A percentile compares a stretch with the other conserved stretches of the same genome.
Conservation (phyloP, 1,140 invertebrate genomes). For the Drosophila sturtevanti region DNA sequence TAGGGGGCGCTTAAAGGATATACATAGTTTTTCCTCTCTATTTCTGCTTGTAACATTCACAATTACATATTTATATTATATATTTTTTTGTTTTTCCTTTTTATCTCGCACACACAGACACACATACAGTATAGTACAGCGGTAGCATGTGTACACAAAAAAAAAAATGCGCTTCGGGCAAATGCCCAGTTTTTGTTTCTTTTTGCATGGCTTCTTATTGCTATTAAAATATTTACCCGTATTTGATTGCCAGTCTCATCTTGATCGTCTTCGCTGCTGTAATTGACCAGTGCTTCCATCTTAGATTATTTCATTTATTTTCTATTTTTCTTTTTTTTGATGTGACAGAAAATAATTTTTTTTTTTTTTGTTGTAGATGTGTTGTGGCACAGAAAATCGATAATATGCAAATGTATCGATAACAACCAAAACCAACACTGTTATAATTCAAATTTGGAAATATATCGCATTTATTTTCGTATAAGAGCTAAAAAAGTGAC, state of each 20-base stretch:
- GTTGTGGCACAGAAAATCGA: too few relatives aligned
- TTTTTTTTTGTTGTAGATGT: background rate
- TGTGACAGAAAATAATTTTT: background rate
- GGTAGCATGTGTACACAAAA: conserved; percentile 52
- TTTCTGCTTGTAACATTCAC: background rate
- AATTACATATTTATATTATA: conserved; percentile 3
- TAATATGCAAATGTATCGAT: too few relatives aligned
- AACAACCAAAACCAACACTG: background rate
- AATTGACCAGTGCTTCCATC: conserved; percentile 86
- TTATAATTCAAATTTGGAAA: background rate
- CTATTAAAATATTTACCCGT: conserved; percentile 70
- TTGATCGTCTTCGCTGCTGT: conserved; percentile 86
- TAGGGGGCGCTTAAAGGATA: background rate
- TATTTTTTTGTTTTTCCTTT: conserved; percentile 21
- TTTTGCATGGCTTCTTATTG: conserved; percentile 19
- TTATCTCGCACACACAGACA: conserved; percentile 17
- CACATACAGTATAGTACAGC: conserved; percentile 18
- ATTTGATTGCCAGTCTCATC: conserved; percentile 82
- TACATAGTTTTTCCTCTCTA: too few relatives aligned
- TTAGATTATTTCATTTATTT: conserved; percentile 22
- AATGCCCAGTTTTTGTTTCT: conserved; percentile 20
- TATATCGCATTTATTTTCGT: background rate
- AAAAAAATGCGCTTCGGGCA: conserved; percentile 44
- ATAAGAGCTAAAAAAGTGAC: background rate
- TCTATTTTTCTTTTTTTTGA: conserved; percentile 19